Evolutionary conservation across 2,888 invertebrate genomes (phyloP), one percentile per base, ranked within the genome.

Genomic region (Emmelina monodactyla): DNA sequence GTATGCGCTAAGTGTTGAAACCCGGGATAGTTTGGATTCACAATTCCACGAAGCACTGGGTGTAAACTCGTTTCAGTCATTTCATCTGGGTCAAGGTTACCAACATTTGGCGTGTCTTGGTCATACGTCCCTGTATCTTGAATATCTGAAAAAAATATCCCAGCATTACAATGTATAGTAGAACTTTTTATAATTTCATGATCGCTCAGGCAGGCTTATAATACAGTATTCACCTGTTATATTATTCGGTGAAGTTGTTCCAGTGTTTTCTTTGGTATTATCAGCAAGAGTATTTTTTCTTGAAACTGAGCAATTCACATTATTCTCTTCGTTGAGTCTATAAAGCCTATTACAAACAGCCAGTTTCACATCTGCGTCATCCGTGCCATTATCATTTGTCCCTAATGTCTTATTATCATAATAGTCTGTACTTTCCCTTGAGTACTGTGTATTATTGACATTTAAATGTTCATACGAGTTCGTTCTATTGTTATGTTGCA

Each of bases 21-120:
- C 37, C 91, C 91, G 14, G 91, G 88, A 71, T 91, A 91, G 68
- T 91, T 91, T 33, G 91, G 91, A 73, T 91, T 91, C 52, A 89
- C 87, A 49, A 91, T 90, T 45, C 91, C 89, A 48, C 88, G 82
- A 36, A 85, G 85, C 54, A 82, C 73, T 42, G 55, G 53, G 38
- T 64, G 65, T 37, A 60, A 42, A 38, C 54, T 62, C 52, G 70
- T 75, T 41, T 72, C 72, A 44, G 73, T 75, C 66, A 76, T 78
- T 49, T 81, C 80, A 67, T 80, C 79, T 44, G 75, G 69, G 50
- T 85, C 84, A 33, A 84, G 83, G 42, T 81, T 66, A 46, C 83
- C 83, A 57, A 83, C 83, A 39, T 69, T 69, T 45, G 71, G 69
- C 57, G 83, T 83, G 51, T 78, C 81, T 44, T 75, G 73, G 53